Percentiles rank a stretch among this genome's conserved stretches.
Conservation (phyloP, 2,113 vertebrate genomes). For the Cochlearius cochlearius region DNA sequence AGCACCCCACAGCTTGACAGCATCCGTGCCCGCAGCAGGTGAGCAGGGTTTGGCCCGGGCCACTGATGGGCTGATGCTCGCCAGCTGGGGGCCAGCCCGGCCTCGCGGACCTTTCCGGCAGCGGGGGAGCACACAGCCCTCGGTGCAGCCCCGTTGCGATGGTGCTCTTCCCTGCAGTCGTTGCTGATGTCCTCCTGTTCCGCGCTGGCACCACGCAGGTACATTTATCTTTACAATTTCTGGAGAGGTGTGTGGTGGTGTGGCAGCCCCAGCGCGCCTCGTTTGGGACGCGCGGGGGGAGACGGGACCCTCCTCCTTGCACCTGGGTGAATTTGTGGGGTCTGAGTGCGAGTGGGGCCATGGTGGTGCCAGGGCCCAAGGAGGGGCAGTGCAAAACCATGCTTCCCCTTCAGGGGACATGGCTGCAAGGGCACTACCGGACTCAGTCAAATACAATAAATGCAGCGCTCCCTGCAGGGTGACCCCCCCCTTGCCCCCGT, state of each 20-base stretch:
- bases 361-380: not conserved
- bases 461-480: not conserved
- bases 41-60: not conserved
- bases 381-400: rapidly evolving
- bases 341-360: not conserved
- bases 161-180: rapidly evolving
- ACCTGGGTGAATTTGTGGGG: rapidly evolving
- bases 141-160: not conserved
- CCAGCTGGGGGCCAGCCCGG: not conserved
- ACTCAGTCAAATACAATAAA: not conserved
- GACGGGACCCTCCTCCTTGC: not conserved
- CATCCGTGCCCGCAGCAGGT: not conserved
- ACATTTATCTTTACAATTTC: rapidly evolving
- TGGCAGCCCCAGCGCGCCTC: not conserved
- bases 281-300: not conserved
- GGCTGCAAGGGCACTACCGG: not conserved
- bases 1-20: not conserved
- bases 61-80: not conserved
- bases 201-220: not conserved
- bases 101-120: rapidly evolving
- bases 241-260: not conserved
- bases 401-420: not conserved
- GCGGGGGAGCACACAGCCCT: not conserved
- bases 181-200: not conserved
- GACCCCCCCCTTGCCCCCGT: not conserved